These are phyloP conservation scores for Synergus japonicus DNA, from an alignment of 2,888 invertebrate genomes.

Conservation along the genomic window DNA sequence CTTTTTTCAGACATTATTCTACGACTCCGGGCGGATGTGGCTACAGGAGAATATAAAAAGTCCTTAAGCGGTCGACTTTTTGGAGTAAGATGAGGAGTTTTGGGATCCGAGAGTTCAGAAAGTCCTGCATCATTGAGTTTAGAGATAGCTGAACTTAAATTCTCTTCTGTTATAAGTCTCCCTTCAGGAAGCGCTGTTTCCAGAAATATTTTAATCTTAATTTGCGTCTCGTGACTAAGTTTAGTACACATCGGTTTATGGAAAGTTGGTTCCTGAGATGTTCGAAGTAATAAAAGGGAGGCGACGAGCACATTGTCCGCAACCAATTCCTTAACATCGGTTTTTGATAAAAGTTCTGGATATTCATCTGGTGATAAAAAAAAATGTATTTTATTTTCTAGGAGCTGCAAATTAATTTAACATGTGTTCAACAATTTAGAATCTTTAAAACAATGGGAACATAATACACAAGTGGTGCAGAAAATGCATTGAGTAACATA, in stretches of 20 bases:
- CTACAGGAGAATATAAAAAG: slow-evolving; percentile 70
- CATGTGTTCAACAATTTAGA: background rate
- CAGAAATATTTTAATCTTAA: slow-evolving; percentile 79
- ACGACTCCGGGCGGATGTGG: slow-evolving; percentile 64
- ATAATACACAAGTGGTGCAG: too few species aligned
- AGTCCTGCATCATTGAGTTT: slow-evolving; percentile 59
- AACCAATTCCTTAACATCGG: slow-evolving; percentile 68
- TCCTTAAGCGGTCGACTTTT: slow-evolving; percentile 61
- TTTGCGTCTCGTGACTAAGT: slow-evolving; percentile 79
- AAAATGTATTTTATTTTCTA: background rate
- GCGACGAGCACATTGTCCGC: slow-evolving; percentile 70
- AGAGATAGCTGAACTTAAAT: slow-evolving; percentile 78
- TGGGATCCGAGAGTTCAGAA: slow-evolving; percentile 47
- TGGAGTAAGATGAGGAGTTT: slow-evolving; percentile 58
- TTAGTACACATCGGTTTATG: slow-evolving; percentile 80
- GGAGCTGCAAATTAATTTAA: background rate
- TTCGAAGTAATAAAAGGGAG: slow-evolving; percentile 79
- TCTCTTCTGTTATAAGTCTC: slow-evolving; percentile 76
- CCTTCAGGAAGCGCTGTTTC: slow-evolving; percentile 79
- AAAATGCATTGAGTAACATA: too few species aligned
- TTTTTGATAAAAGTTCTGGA: slow-evolving; percentile 78
- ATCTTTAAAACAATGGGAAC: too few species aligned
- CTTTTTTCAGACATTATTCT: slow-evolving; percentile 75
- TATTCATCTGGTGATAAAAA: slow-evolving; percentile 70
- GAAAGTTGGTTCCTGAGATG: slow-evolving; percentile 80